Evolutionary conservation across 2,888 invertebrate species (phyloP).

Genomic region (Argynnis bischoffii): DNA sequence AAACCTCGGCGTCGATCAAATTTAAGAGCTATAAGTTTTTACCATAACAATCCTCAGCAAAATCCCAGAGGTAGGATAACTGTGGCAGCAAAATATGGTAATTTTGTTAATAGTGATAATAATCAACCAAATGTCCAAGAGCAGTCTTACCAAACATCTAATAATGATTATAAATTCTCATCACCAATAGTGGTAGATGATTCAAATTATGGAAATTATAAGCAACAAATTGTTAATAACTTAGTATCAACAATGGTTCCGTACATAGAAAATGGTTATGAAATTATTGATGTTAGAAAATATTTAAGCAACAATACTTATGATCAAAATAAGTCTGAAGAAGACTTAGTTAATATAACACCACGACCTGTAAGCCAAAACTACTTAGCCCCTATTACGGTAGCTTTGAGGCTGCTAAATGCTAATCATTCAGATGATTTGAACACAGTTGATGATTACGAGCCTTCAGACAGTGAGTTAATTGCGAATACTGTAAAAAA

Average conservation of each 20-base stretch:
- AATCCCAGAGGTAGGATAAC: constrained; percentile 55
- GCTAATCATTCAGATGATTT: constrained; percentile 65
- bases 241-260: constrained; percentile 74
- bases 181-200: constrained; percentile 78
- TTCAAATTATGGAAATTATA: constrained; percentile 52
- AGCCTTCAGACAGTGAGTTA: constrained; percentile 68
- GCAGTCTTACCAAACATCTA: constrained; percentile 47
- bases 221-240: constrained; percentile 66
- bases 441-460: constrained; percentile 67
- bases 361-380: constrained; percentile 80
- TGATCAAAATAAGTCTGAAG: constrained; percentile 44
- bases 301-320: constrained; percentile 50
- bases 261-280: constrained; percentile 69
- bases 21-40: constrained; percentile 19
- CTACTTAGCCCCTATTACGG: constrained; percentile 83
- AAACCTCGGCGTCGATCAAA: constrained; percentile 56
- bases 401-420: constrained; percentile 80
- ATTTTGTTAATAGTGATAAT: constrained; percentile 57
- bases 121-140: constrained; percentile 46
- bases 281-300: constrained; percentile 68
- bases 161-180: constrained; percentile 62
- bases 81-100: constrained; percentile 65
- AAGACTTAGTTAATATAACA: constrained; percentile 72
- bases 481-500: constrained; percentile 62
- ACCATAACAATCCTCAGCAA: constrained; percentile 33